These are phyloP conservation scores for Eucidaris tribuloides DNA, from an alignment of 35 echinoderm and acorn worm species.

Conservation along the genomic window DNA sequence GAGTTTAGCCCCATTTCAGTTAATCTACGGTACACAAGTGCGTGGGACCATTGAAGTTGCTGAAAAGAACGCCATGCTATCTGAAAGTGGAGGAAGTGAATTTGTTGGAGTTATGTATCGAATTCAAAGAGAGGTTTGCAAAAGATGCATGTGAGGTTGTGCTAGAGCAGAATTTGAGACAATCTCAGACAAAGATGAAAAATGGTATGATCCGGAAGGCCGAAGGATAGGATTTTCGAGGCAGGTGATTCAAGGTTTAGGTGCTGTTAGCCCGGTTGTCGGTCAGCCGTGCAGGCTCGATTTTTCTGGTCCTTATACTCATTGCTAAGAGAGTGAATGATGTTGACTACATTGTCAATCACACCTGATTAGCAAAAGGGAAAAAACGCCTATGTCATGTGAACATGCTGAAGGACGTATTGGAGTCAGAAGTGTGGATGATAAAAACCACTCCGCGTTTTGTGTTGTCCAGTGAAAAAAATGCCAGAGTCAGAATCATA, in stretches of 20 bases:
- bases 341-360: neutral
- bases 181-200: constrained; percentile 37
- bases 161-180: constrained; percentile 15
- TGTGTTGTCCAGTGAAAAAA: neutral
- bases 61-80: too few relatives aligned
- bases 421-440: neutral
- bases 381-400: too few relatives aligned
- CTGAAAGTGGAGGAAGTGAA: constrained; percentile 18
- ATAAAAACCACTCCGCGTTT: neutral
- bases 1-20: constrained; percentile 51
- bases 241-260: constrained; percentile 32
- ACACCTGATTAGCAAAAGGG: too few relatives aligned
- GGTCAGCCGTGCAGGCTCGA: too few relatives aligned
- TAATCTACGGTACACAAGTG: constrained; percentile 21
- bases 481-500: too few relatives aligned
- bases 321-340: too few relatives aligned
- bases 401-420: too few relatives aligned
- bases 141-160: constrained; percentile 12
- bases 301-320: too few relatives aligned
- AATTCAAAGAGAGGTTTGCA: constrained; percentile 16
- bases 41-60: constrained; percentile 40
- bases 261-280: constrained; percentile 15
- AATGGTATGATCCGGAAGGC: constrained; percentile 11
- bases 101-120: constrained; percentile 39
- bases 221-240: neutral